Conservation (phyloP, 2,797 vertebrate species). For the Karalla daura region DNA sequence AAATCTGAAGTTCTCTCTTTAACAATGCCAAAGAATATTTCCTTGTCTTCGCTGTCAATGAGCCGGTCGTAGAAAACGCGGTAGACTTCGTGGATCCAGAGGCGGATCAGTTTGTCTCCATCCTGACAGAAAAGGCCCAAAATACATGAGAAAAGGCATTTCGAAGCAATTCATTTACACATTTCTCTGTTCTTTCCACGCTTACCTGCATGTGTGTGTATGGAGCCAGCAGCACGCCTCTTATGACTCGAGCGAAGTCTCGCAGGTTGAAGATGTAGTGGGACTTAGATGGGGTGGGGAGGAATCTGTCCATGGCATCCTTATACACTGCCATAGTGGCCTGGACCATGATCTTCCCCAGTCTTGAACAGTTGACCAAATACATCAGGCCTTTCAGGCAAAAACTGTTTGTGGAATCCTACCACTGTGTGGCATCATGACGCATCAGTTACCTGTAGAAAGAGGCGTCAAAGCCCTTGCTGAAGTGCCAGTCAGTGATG, state of each 20-base stretch:
- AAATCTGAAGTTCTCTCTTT: slow-evolving; percentile 85
- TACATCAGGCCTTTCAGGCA: neutral
- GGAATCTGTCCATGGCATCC: slow-evolving; percentile 87
- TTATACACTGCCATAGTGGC: slow-evolving; percentile 92
- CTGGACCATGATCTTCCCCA: slow-evolving; percentile 91
- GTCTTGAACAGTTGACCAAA: slow-evolving; percentile 66
- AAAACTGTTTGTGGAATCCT: neutral
- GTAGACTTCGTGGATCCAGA: slow-evolving; percentile 96
- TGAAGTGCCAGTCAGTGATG: slow-evolving; percentile 93
- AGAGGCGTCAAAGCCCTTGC: slow-evolving; percentile 87
- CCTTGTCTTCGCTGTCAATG: slow-evolving; percentile 87
- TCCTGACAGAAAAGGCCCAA: slow-evolving; percentile 80
- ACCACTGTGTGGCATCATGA: neutral
- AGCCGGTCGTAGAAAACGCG: slow-evolving; percentile 95
- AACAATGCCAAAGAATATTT: slow-evolving; percentile 89
- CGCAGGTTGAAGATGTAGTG: slow-evolving; percentile 96
- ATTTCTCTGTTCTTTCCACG: slow-evolving; percentile 1
- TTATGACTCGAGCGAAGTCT: slow-evolving; percentile 93
- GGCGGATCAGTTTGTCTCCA: slow-evolving; percentile 90
- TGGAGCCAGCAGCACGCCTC: slow-evolving; percentile 91
- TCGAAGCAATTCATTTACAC: neutral
- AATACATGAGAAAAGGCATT: neutral
- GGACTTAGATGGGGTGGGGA: slow-evolving; percentile 95
- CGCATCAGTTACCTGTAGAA: slow-evolving; percentile 85
- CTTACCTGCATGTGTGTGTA: slow-evolving; percentile 90